A percentile compares a stretch with the other conserved stretches of the same genome.
Conservation (phyloP, 1,140 invertebrate species). For the Papilio glaucus region DNA sequence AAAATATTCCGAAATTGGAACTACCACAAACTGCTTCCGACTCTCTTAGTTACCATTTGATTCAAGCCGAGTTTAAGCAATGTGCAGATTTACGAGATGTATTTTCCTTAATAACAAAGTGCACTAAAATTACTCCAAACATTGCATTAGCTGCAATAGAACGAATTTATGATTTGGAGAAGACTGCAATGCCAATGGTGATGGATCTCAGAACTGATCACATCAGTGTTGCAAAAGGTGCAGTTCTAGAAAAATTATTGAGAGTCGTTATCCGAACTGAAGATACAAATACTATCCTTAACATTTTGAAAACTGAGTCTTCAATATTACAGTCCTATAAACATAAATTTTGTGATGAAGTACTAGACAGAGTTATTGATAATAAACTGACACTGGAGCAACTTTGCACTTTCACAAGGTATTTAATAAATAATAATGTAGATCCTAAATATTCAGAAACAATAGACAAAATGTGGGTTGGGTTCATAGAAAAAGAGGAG, state of each 20-base stretch:
- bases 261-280: conserved; percentile 78
- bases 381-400: conserved; percentile 86
- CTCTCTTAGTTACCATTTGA: conserved; percentile 68
- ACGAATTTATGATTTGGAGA: conserved; percentile 75
- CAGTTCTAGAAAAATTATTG: conserved; percentile 76
- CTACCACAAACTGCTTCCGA: conserved; percentile 47
- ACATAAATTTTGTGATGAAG: conserved; percentile 85
- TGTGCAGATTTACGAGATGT: conserved; percentile 75
- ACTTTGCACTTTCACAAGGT: conserved; percentile 84
- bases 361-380: conserved; percentile 85
- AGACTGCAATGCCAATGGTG: conserved; percentile 51
- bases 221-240: conserved; percentile 74
- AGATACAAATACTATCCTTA: conserved; percentile 76
- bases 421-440: conserved; percentile 71
- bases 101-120: conserved; percentile 77
- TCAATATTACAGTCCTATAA: conserved; percentile 79
- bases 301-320: conserved; percentile 73
- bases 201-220: conserved; percentile 56
- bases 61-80: conserved; percentile 77
- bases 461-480: conserved; percentile 88
- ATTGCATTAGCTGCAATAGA: conserved; percentile 80
- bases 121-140: conserved; percentile 79
- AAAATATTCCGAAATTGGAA: conserved; percentile 45
- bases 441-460: conserved; percentile 78
- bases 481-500: conserved; percentile 84